phyloP scores from a whole-genome alignment of 2,797 vertebrate genomes.

The Rhincodon typus region DNA sequence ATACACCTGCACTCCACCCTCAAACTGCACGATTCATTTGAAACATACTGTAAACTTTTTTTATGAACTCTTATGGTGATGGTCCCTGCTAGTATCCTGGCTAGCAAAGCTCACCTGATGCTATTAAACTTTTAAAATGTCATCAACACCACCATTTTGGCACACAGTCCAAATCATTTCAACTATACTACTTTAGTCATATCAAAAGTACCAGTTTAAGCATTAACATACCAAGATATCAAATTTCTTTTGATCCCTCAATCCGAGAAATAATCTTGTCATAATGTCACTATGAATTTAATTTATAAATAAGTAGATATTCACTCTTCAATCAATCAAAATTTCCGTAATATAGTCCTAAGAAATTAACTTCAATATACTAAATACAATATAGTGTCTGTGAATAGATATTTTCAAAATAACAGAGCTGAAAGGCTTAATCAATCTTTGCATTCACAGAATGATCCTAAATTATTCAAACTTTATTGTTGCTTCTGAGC shows the following conservation, averaged over 20 bases:
- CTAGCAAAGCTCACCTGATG: background rate
- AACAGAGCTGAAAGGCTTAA: background rate
- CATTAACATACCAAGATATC: background rate
- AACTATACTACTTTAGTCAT: background rate
- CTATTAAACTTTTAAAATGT: background rate
- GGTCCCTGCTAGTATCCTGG: background rate
- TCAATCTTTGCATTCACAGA: background rate
- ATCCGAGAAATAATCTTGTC: background rate
- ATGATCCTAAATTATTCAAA: background rate
- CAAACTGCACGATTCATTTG: background rate
- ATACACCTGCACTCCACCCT: background rate
- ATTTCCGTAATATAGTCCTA: background rate
- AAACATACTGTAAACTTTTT: background rate
- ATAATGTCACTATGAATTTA: background rate
- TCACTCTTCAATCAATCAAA: background rate
- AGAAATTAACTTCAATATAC: background rate
- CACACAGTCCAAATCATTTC: background rate
- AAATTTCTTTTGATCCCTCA: background rate
- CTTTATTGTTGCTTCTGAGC: background rate
- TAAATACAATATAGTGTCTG: background rate
- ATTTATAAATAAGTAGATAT: background rate
- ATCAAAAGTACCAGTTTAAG: background rate
- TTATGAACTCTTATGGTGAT: background rate
- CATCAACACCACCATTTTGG: background rate
- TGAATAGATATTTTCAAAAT: background rate